phyloP scores from a whole-genome alignment of 2,888 invertebrate genomes.

The Campoletis raptor region DNA sequence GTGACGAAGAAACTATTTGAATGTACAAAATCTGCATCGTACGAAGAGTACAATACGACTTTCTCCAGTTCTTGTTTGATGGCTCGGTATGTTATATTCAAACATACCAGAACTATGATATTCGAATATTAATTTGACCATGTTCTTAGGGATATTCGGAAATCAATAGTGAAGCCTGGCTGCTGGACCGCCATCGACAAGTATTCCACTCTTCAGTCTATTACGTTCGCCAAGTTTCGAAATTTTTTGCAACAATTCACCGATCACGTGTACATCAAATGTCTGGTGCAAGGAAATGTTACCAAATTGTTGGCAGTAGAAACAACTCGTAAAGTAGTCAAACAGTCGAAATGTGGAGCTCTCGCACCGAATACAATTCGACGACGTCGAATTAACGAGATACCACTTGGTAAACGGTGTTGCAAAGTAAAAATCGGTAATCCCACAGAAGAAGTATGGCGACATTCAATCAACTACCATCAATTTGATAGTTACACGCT shows the following conservation, averaged over 20 bases:
- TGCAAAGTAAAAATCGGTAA: conserved; percentile 86
- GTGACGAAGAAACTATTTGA: conserved; percentile 88
- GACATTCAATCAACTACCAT: neutral
- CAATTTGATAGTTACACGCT: conserved; percentile 23
- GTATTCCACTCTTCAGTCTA: conserved; percentile 85
- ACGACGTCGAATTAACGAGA: conserved; percentile 86
- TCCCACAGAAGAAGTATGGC: too few species aligned
- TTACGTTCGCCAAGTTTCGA: conserved; percentile 88
- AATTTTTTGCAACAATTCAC: conserved; percentile 87
- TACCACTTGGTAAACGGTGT: conserved; percentile 89
- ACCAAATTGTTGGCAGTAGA: conserved; percentile 87
- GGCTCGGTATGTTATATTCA: neutral
- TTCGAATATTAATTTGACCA: conserved; percentile 77
- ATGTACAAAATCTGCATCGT: conserved; percentile 84
- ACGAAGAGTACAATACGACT: conserved; percentile 85
- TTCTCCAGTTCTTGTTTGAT: conserved; percentile 80
- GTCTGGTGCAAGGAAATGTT: conserved; percentile 93
- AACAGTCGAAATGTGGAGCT: conserved; percentile 86
- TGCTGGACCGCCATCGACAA: conserved; percentile 90
- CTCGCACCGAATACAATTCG: conserved; percentile 85
- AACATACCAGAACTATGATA: too few species aligned
- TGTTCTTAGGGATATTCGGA: conserved; percentile 88
- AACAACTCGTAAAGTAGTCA: conserved; percentile 87
- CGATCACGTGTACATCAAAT: conserved; percentile 89
- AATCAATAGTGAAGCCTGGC: conserved; percentile 88